These are phyloP conservation scores for Drosophila prosaltans DNA, from an alignment of 1,140 invertebrate species.

Conservation along the genomic window DNA sequence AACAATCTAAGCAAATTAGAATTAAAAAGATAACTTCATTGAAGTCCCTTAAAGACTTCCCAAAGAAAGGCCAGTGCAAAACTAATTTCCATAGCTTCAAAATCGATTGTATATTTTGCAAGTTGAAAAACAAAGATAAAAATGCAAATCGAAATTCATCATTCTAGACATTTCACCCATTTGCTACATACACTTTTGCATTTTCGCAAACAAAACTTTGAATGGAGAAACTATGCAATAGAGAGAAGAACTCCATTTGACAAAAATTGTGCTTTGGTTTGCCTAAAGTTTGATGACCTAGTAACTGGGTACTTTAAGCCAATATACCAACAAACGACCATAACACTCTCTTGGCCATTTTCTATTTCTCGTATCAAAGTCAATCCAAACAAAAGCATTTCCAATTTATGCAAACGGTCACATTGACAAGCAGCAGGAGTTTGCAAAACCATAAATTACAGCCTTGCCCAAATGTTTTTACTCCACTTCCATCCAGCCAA, in stretches of 20 bases:
- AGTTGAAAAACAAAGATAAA: no score
- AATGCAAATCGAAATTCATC: no score
- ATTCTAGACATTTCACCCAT: no score
- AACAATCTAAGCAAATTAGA: no score
- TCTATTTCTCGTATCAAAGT: constrained; percentile 54
- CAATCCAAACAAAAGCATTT: constrained; percentile 72
- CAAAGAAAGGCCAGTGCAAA: no score
- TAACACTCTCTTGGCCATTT: constrained; percentile 2
- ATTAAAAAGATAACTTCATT: no score
- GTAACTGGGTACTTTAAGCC: constrained; percentile 8
- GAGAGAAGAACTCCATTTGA: neutral
- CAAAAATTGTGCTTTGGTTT: neutral
- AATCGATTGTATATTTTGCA: no score
- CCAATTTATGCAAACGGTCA: constrained; percentile 77
- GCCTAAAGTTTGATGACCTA: neutral
- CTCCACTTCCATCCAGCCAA: constrained; percentile 17
- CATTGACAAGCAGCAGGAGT: constrained; percentile 36
- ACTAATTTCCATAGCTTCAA: no score
- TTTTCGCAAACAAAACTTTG: no score
- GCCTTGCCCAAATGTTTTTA: constrained; percentile 32
- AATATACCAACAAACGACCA: neutral
- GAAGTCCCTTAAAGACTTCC: no score
- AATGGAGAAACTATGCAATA: no score
- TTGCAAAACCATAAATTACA: constrained; percentile 70
- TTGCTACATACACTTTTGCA: no score